These are phyloP conservation scores for Hipparchia semele DNA, from an alignment of 2,888 invertebrate genomes.

Conservation along the genomic window DNA sequence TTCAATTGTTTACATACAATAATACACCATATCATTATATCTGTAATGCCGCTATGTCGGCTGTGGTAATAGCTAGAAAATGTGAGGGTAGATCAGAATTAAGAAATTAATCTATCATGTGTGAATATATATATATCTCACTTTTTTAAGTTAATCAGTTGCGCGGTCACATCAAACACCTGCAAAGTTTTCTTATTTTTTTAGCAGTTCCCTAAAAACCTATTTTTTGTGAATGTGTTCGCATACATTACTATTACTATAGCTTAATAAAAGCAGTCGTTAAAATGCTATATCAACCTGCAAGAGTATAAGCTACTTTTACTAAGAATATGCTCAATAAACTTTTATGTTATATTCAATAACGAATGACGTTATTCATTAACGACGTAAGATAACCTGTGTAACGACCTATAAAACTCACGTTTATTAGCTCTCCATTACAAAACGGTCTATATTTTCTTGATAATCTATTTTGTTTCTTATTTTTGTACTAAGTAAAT, in stretches of 20 bases:
- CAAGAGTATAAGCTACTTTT: not conserved
- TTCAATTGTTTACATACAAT: not conserved
- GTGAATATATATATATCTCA: no score
- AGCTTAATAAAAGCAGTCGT: slow-evolving; percentile 26
- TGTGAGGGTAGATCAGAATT: no score
- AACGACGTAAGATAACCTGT: slow-evolving; percentile 43
- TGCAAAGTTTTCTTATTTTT: no score
- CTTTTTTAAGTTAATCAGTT: no score
- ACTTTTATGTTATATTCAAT: slow-evolving; percentile 39
- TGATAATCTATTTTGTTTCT: slow-evolving; percentile 3
- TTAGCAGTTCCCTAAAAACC: no score
- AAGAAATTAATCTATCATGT: no score
- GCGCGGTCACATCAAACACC: no score
- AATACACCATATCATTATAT: no score
- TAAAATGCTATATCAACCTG: not conserved
- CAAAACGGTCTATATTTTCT: slow-evolving; percentile 35
- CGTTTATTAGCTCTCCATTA: slow-evolving; percentile 40
- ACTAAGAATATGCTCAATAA: slow-evolving; percentile 30
- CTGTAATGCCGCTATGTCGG: not conserved
- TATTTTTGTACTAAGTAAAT: not conserved
- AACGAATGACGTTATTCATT: slow-evolving; percentile 44
- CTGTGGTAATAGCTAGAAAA: no score
- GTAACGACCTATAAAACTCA: slow-evolving; percentile 45
- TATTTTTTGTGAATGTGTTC: no score
- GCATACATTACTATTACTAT: slow-evolving; percentile 3